Conservation (phyloP, 2,888 invertebrate genomes). For the Lepidonotus clava region DNA sequence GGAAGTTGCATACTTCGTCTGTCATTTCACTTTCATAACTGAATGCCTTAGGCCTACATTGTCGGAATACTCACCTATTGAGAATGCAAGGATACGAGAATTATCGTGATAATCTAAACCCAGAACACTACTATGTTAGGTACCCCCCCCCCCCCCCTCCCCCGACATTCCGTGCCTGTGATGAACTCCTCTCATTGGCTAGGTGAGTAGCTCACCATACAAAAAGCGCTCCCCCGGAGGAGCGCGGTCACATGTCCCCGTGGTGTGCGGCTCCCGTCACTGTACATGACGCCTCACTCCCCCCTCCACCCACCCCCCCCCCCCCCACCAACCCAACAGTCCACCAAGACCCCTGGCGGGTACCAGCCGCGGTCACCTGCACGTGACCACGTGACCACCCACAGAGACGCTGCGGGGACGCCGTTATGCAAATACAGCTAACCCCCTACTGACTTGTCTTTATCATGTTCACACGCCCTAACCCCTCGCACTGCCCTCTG, state of each 20-base stretch:
- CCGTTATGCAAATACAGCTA: background rate
- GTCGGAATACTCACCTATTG: too few species aligned
- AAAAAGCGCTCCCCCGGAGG: background rate
- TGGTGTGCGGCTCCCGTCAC: background rate
- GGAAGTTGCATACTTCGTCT: too few species aligned
- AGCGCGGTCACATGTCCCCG: background rate
- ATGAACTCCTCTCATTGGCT: too few species aligned
- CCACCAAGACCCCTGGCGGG: background rate
- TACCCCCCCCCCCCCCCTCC: background rate
- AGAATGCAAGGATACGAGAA: too few species aligned
- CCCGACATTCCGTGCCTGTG: too few species aligned
- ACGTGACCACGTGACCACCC: conserved; percentile 4
- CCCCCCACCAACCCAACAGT: too few species aligned
- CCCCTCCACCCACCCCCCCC: background rate
- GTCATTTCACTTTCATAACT: too few species aligned
- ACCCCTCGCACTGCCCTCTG: background rate
- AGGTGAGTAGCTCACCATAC: too few species aligned
- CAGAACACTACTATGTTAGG: too few species aligned
- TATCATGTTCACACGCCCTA: background rate
- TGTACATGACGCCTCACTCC: conserved; percentile 11
- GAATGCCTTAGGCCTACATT: too few species aligned
- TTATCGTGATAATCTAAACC: too few species aligned
- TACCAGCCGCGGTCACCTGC: background rate
- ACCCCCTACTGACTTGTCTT: background rate
- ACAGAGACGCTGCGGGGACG: background rate